Evolutionary conservation across 2,797 vertebrate genomes (phyloP).

Genomic region (Carduelis carduelis): DNA sequence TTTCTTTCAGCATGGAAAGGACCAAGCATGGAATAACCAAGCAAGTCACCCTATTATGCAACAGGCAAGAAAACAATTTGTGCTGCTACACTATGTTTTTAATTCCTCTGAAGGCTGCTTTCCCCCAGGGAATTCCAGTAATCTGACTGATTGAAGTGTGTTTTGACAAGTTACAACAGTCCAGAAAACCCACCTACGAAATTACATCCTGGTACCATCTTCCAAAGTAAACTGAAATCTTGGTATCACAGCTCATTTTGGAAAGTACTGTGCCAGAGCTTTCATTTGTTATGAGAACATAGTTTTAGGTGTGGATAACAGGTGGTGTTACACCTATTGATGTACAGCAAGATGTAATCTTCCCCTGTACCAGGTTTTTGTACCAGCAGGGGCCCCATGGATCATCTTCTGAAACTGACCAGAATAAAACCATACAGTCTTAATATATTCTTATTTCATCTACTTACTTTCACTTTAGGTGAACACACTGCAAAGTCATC

Average conservation of each 20-base stretch:
- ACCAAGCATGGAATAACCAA: slow-evolving; percentile 2
- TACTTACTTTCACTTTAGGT: background rate
- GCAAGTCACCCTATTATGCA: slow-evolving; percentile 17
- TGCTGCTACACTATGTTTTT: background rate
- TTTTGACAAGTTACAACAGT: slow-evolving; percentile 50
- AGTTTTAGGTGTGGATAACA: background rate
- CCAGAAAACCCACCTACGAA: slow-evolving; percentile 47
- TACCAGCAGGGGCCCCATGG: background rate
- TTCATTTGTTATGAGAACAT: background rate
- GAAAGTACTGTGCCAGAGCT: background rate
- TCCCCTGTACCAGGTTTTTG: background rate
- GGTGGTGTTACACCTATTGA: background rate
- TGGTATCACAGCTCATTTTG: slow-evolving; percentile 1
- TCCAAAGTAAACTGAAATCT: slow-evolving; percentile 55
- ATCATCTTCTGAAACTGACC: background rate
- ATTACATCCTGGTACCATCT: slow-evolving; percentile 47
- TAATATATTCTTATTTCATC: background rate
- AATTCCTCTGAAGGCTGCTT: slow-evolving; percentile 35
- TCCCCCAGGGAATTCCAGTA: slow-evolving; percentile 58
- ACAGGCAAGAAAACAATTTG: background rate
- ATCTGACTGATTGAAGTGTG: slow-evolving; percentile 30
- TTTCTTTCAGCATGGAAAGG: background rate
- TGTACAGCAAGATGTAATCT: background rate
- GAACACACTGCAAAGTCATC: background rate
- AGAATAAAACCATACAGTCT: background rate